These are phyloP conservation scores for Apteryx mantelli DNA, from an alignment of 2,113 vertebrate species.

Conservation along the genomic window DNA sequence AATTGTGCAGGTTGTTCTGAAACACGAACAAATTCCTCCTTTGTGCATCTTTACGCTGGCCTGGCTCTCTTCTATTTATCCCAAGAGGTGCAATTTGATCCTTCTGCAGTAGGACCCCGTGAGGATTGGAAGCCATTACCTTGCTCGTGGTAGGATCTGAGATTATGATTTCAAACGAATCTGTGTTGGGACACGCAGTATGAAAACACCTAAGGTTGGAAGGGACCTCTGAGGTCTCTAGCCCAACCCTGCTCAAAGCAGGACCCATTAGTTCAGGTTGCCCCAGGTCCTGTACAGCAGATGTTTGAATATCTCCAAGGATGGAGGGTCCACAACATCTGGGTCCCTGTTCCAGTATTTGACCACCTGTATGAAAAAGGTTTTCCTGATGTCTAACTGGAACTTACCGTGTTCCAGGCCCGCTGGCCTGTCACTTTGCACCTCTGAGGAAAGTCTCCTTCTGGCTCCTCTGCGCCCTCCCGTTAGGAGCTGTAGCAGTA, in stretches of 20 bases:
- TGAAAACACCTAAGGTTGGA: neutral
- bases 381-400: neutral
- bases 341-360: neutral
- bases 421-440: accelerated
- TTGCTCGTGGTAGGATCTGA: accelerated
- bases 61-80: neutral
- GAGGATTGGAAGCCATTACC: neutral
- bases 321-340: neutral
- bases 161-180: neutral
- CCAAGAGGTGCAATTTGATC: accelerated
- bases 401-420: accelerated
- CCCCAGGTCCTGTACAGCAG: neutral
- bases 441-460: neutral
- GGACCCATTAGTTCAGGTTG: neutral
- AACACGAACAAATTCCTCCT: neutral
- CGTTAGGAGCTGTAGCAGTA: too few relatives aligned
- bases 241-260: neutral
- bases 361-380: neutral
- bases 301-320: accelerated
- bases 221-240: neutral
- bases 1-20: accelerated
- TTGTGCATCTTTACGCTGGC: accelerated
- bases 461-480: neutral
- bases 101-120: accelerated
- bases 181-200: accelerated